Conservation (phyloP, 2,113 vertebrate species). For the Pollachius pollachius region DNA sequence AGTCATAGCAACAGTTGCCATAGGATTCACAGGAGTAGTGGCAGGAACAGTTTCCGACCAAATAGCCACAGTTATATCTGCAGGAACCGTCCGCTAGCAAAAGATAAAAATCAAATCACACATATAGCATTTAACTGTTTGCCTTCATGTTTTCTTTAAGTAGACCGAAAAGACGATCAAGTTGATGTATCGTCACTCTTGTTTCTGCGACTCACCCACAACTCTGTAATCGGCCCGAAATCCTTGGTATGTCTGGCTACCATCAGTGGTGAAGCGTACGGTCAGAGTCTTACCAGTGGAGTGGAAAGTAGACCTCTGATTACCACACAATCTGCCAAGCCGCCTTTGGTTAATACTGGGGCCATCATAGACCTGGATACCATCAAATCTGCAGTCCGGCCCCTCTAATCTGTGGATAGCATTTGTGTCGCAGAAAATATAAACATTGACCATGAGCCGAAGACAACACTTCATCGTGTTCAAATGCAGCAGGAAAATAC, state of each 20-base stretch:
- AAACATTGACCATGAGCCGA: too few species aligned
- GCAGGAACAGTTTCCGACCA: slow-evolving; percentile 62
- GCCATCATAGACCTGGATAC: slow-evolving; percentile 65
- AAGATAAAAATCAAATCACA: not conserved
- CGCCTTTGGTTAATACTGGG: slow-evolving; percentile 24
- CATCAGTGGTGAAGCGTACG: not conserved
- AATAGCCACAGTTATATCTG: slow-evolving; percentile 44
- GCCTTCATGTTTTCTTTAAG: too few species aligned
- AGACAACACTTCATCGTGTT: too few species aligned
- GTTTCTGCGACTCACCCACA: too few species aligned
- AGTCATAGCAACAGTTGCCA: slow-evolving; percentile 55
- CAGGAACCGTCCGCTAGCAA: slow-evolving; percentile 18
- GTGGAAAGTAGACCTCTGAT: not conserved
- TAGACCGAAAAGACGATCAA: too few species aligned
- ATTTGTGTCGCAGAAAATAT: too few species aligned
- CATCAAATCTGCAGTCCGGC: slow-evolving; percentile 38
- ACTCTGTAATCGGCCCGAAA: too few species aligned
- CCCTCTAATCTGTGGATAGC: too few species aligned
- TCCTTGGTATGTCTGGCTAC: too few species aligned
- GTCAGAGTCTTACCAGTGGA: slow-evolving; percentile 33
- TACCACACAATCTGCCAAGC: slow-evolving; percentile 60
- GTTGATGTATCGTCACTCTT: too few species aligned
- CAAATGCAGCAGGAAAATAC: too few species aligned
- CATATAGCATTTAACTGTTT: too few species aligned
- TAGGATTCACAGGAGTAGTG: slow-evolving; percentile 39